Percentiles rank a stretch among this genome's conserved stretches.
These are phyloP conservation scores for Diorhabda carinulata DNA, from an alignment of 1,140 invertebrate genomes.

Conservation along the genomic window DNA sequence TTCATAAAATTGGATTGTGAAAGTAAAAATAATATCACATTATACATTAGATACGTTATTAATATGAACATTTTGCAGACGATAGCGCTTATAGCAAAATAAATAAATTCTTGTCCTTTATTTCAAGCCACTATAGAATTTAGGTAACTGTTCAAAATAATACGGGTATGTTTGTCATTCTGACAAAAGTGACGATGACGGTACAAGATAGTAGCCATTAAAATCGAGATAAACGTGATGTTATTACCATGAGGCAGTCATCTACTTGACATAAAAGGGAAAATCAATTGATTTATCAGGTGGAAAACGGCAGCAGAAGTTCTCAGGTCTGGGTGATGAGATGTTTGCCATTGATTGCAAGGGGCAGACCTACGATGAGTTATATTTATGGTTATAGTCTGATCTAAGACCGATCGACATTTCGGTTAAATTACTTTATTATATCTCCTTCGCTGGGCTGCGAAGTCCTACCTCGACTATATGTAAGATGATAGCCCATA, in stretches of 20 bases:
- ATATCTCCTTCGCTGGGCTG: constrained; percentile 37
- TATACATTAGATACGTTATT: too few species aligned
- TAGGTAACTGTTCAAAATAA: too few species aligned
- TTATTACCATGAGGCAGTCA: not conserved
- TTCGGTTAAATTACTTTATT: constrained; percentile 47
- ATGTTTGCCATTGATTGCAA: constrained; percentile 20
- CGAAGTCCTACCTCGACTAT: constrained; percentile 41
- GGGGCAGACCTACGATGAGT: constrained; percentile 38
- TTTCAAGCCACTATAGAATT: too few species aligned
- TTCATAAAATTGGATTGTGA: too few species aligned
- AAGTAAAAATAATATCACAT: too few species aligned
- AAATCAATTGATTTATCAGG: constrained; percentile 20
- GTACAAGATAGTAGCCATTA: not conserved
- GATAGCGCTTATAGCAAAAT: too few species aligned
- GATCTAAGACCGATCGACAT: constrained; percentile 37
- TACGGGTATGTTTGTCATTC: not conserved
- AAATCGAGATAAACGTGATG: not conserved
- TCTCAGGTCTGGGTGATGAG: constrained; percentile 19
- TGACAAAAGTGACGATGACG: not conserved
- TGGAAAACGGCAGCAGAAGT: constrained; percentile 19
- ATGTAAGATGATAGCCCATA: constrained; percentile 46
- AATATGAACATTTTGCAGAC: too few species aligned
- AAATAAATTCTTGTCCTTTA: too few species aligned
- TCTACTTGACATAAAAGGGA: constrained; percentile 1
- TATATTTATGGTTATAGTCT: constrained; percentile 47